Evolutionary conservation across 2,888 invertebrate genomes (phyloP), one percentile per base, ranked within the genome.

Genomic region (Elegia similella): DNA sequence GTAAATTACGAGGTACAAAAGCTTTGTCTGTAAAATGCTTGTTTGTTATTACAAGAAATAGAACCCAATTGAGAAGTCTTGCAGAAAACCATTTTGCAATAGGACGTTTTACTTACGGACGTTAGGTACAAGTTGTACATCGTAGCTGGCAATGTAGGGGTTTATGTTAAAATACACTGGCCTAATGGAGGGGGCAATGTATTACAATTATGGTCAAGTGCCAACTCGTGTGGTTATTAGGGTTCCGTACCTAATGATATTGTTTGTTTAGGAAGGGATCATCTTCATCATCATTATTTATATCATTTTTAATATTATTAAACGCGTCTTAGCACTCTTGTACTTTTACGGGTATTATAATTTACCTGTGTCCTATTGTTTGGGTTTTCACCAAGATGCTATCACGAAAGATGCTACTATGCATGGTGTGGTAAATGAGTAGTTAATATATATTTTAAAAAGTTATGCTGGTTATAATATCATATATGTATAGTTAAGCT

Each of bases 161-260:
- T 34, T 48, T 50, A 16, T 15, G 50, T 48, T 48, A 48, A 48
- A 48, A 48, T 48, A 32, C 48, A 34, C 16, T 15, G 29, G 5
- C 34, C 12, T 50, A 17, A 50, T 50, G 50, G 16, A 34, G 13
- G 12, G 5, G 50, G 16, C 50, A 12, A 50, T 50, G 50, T 50
- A 50, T 50, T 34, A 12, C 38, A 34, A 50, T 50, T 50, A 50
- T 34, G 32, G 50, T 34, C 32, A 32, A 48, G 32, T 15, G 13
- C 32, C 47, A 13, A 23, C 12, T 38, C 38, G 38, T 38, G 38
- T 38, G n/a, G n/a, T 12, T 38, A n/a, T 34, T 12, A 12, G 2
- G 10, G 34, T 34, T 34, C 8, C 8, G 34, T 38, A 38, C 38
- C 38, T 12, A n/a, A 38, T 38, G 7, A 32, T 32, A 32, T 7